Evolutionary conservation across 2,888 invertebrate species (phyloP).

Genomic region (Chaitophorus viminalis): DNA sequence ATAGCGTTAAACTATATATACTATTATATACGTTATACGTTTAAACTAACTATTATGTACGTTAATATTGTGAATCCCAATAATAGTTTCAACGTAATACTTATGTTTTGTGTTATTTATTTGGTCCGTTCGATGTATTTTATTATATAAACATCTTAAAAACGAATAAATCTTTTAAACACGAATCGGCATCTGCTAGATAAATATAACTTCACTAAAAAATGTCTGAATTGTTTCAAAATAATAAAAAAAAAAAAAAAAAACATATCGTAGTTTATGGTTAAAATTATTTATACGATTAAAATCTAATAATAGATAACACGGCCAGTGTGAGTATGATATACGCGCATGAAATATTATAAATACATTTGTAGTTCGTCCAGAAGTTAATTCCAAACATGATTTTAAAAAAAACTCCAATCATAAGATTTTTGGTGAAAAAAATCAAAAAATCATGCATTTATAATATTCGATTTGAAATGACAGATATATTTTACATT

Average conservation of each 20-base stretch:
- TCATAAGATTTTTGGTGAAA: too few species aligned
- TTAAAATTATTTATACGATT: background rate
- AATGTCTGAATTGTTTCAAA: background rate
- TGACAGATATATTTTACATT: too few species aligned
- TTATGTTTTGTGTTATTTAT: background rate
- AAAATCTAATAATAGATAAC: background rate
- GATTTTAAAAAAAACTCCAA: too few species aligned
- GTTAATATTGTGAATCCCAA: too few species aligned
- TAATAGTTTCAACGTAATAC: background rate
- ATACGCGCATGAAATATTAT: background rate
- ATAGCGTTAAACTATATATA: background rate
- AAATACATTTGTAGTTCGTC: background rate
- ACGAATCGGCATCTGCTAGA: constrained; percentile 9
- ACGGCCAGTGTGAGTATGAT: too few species aligned
- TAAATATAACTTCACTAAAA: constrained; percentile 22
- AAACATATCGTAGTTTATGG: background rate
- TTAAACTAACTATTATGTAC: background rate
- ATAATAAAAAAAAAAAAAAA: background rate
- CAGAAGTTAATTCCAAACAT: too few species aligned
- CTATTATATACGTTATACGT: background rate
- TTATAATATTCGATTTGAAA: too few species aligned
- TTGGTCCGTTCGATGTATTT: background rate
- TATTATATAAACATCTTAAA: constrained; percentile 22
- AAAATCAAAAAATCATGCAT: too few species aligned
- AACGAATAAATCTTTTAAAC: constrained; percentile 9